A percentile compares a stretch with the other conserved stretches of the same genome.
Evolutionary conservation across 1,140 invertebrate species (phyloP).

Genomic region (Bombyx mandarina): DNA sequence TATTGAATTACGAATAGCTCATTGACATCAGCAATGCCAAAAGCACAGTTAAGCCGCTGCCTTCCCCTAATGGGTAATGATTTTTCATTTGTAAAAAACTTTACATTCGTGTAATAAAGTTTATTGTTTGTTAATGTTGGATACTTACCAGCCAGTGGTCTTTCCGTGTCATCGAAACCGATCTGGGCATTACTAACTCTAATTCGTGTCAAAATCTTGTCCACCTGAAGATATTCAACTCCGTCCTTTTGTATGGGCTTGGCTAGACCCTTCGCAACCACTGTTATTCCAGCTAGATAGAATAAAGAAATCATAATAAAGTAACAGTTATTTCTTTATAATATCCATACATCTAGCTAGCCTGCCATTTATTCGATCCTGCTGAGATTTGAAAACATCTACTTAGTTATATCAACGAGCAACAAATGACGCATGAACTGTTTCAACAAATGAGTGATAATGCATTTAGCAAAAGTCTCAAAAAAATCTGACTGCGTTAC

Average conservation of each 20-base stretch:
- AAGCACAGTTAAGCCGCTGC: no score
- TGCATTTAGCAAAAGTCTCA: no score
- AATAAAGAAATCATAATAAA: neutral
- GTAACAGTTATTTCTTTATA: no score
- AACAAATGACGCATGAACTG: no score
- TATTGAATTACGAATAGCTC: neutral
- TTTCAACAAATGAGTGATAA: no score
- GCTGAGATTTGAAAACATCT: no score
- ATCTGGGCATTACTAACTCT: slow-evolving; percentile 74
- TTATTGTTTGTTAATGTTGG: neutral
- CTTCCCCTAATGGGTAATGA: neutral
- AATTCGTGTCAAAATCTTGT: slow-evolving; percentile 74
- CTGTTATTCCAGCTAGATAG: slow-evolving; percentile 71
- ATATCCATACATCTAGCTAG: no score
- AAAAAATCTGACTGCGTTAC: no score
- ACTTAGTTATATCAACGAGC: no score
- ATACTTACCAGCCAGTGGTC: slow-evolving; percentile 45
- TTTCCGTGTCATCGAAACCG: slow-evolving; percentile 62
- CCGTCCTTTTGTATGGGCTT: slow-evolving; percentile 74
- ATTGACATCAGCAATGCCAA: neutral
- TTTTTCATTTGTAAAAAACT: neutral
- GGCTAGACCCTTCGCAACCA: slow-evolving; percentile 68
- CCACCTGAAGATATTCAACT: slow-evolving; percentile 72
- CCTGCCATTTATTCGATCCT: no score
- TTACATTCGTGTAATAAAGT: neutral